A percentile compares a stretch with the other conserved stretches of the same genome.
These are phyloP conservation scores for Scelioninae gen. 1 DNA, from an alignment of 2,888 invertebrate species.

Conservation along the genomic window DNA sequence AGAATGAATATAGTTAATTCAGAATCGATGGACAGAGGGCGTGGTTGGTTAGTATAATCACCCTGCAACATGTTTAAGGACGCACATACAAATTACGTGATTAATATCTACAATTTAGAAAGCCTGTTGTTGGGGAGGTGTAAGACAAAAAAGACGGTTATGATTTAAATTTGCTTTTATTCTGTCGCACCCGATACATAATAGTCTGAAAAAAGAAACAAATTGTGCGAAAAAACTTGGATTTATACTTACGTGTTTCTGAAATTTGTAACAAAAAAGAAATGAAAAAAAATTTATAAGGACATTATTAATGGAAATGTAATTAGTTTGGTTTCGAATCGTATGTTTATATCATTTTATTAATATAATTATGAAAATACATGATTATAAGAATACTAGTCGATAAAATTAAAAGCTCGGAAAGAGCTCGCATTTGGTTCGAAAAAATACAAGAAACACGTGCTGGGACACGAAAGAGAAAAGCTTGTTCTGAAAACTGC, in stretches of 20 bases:
- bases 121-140: not conserved
- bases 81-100: not conserved
- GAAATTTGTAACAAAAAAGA: constrained; percentile 3
- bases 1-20: constrained; percentile 71
- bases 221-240: not conserved
- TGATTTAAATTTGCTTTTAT: constrained; percentile 5
- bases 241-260: constrained; percentile 21
- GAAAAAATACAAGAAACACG: constrained; percentile 64
- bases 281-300: not conserved
- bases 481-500: constrained; percentile 49
- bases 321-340: constrained; percentile 25
- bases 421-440: constrained; percentile 63
- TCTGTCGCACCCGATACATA: not conserved
- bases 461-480: constrained; percentile 51
- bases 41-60: constrained; percentile 38
- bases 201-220: constrained; percentile 25
- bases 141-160: constrained; percentile 10
- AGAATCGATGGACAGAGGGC: not conserved
- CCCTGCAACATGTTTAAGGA: constrained; percentile 26
- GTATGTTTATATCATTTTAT: constrained; percentile 76
- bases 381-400: constrained; percentile 80
- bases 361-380: constrained; percentile 82
- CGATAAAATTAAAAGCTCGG: constrained; percentile 66
- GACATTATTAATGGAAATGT: constrained; percentile 3
- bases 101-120: constrained; percentile 22